These are phyloP conservation scores for Glaucomys volans DNA, from an alignment of 2,113 vertebrate genomes.

Conservation along the genomic window DNA sequence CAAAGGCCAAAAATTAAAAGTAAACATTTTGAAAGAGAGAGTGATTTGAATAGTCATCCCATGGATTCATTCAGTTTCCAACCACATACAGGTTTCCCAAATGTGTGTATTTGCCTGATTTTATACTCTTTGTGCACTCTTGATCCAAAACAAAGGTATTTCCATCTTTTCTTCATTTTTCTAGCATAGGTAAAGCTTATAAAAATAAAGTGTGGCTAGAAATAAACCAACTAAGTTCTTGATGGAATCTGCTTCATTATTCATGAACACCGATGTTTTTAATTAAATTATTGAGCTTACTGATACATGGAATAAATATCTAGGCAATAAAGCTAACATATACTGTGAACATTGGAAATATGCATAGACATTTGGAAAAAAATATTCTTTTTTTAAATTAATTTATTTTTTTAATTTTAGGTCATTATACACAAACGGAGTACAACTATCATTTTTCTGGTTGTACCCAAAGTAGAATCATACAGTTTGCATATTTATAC, in stretches of 20 bases:
- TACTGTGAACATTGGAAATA: not conserved
- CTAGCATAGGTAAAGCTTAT: not conserved
- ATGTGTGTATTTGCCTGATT: not conserved
- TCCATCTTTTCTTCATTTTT: too few species aligned
- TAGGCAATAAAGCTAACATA: not conserved
- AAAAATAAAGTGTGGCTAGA: not conserved
- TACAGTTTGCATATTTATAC: too few species aligned
- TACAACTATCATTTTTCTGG: too few species aligned
- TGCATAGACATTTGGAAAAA: not conserved
- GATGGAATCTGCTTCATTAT: not conserved
- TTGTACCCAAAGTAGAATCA: too few species aligned
- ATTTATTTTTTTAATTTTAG: too few species aligned
- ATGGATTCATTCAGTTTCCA: not conserved
- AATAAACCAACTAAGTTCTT: not conserved
- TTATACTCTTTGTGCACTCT: not conserved
- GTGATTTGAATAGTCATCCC: not conserved
- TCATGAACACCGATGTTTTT: not conserved
- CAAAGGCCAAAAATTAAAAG: not conserved
- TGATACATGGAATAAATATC: not conserved
- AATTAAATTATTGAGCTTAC: slow-evolving; percentile 21
- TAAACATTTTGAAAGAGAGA: not conserved
- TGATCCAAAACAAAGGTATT: not conserved
- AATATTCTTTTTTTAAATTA: too few species aligned
- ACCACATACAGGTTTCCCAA: not conserved
- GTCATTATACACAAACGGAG: too few species aligned